Base-by-base conservation (phyloP, 2,888 invertebrate genomes). In the Liodrosophila aerea region DNA sequence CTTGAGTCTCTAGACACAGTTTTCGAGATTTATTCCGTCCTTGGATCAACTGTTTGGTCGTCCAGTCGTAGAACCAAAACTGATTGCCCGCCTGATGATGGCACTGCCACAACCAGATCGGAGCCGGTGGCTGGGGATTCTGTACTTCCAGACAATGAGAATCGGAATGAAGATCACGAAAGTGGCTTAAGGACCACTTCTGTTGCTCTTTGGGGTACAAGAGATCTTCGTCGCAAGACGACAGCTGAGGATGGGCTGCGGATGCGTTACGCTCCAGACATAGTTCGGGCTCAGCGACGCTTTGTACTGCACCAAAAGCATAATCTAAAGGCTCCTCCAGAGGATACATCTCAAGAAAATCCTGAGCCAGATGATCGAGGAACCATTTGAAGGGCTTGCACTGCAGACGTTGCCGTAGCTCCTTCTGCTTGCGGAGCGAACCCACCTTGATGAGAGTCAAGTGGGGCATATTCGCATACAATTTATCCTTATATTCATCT, bases 301-400 rank as follows among this genome's bases (percentile, higher is more conserved):
- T 95, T 33, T 84, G 91, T 85, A 96, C 93, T 87, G 94, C 93
- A 60, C 98, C 98, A 51, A 91, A 91, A 0, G 95, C 98, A 86
- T 94, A 95, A 61, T 97, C 94, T 1, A 69, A 58, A 0, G 98
- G 98, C 73, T 98, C 97, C 0, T 97, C 91, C 0, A 95, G 94
- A 0, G 98, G 98, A 90, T 98, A 98, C n/a, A 94, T 94, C 43
- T 94, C 93, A 0, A 94, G 92, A 50, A 97, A 91, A 89, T 99
- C 98, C 87, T 96, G 96, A 0, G 97, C 98, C 18, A 98, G 91
- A 76, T 95, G 93, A 50, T 95, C 93, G 92, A 99, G 96, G 87
- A 98, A 98, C 98, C 98, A 98, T 60, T 94, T 94, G 90, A 99
- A 99, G 0, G 96, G 91, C 88, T 97, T 97, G 90, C 98, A 98